Conservation (phyloP, 64 coral and sea anemone species). For the Montipora sp. region DNA sequence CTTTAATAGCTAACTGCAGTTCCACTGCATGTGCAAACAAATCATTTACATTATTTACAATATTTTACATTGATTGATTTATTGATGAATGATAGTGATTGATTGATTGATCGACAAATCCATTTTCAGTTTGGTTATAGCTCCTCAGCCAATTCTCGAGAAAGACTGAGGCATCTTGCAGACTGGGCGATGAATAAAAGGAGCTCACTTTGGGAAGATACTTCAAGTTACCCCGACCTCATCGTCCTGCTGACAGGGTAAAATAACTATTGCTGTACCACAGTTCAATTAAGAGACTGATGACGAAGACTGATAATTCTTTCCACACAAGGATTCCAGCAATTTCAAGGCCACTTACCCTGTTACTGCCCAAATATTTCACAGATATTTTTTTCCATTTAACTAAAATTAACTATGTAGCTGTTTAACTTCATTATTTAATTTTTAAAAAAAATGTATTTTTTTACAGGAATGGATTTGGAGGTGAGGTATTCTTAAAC, state of each 20-base stretch:
- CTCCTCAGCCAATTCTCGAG: neutral
- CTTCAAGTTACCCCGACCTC: conserved; percentile 29
- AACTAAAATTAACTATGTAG: no score
- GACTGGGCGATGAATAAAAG: conserved; percentile 20
- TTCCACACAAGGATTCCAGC: no score
- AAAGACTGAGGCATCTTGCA: neutral
- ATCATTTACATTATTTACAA: no score
- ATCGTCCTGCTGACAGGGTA: conserved; percentile 51
- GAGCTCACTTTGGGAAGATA: neutral
- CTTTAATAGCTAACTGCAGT: no score
- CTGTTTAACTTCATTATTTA: no score
- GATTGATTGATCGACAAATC: neutral
- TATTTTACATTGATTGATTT: neutral
- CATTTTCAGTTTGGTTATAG: conserved; percentile 49
- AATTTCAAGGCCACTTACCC: no score
- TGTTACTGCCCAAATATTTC: no score
- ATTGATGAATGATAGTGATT: neutral
- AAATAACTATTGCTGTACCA: neutral
- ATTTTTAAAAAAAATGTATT: neutral
- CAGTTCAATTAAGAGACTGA: neutral
- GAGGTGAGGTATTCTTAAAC: neutral
- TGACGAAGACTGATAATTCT: no score
- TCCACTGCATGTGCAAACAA: no score
- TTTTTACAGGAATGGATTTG: conserved; percentile 1
- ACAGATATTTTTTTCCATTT: no score